Base-by-base conservation (phyloP, 2,797 vertebrate species). In the Heterohyrax brucei region DNA sequence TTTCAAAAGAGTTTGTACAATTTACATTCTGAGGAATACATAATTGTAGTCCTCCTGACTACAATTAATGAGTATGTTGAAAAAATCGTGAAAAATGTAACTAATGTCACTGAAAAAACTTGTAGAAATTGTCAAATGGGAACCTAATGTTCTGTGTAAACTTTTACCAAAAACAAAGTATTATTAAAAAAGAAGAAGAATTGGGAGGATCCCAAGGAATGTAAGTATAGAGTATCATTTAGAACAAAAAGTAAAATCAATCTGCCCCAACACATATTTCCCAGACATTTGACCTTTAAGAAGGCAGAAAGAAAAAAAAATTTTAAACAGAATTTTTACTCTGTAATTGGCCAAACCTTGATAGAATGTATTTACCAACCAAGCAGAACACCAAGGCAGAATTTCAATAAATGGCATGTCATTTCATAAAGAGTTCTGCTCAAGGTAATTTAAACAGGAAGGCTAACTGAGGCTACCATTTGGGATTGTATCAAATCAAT, bases 261-360 rank as follows among this genome's bases (percentile, higher is more conserved):
- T 94, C 70, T 62, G 95, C 88, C 18, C 66, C 30, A 94, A 64
- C 28, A 91, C 96, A 92, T 2, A 13, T 83, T 68, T 94, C 46
- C 46, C 28, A 88, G 61, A 94, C 86, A 96, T 91, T 96, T 98
- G 61, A 91, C 76, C 91, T 97, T 75, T 19, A 24, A 73, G 39
- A n/a, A 86, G 50, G 14, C 62, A 95, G 50, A 30, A 93, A 96
- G 39, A 78, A 73, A 92, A 88, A 62, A 93, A 64, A 13, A 81
- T 92, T 91, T 97, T 93, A 87, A 92, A 44, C 76, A 93, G 59
- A 5, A 62, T 62, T 68, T 81, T 3, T 84, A 56, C 13, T 83
- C 48, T 86, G 24, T 89, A 95, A 93, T 79, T 93, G 73, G 50
- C 19, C 4, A 44, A 90, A 77, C n/a, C 50, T 91, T 92, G 86